Evolutionary conservation across 2,113 vertebrate species (phyloP).

Genomic region (Cinclus mexicanus): DNA sequence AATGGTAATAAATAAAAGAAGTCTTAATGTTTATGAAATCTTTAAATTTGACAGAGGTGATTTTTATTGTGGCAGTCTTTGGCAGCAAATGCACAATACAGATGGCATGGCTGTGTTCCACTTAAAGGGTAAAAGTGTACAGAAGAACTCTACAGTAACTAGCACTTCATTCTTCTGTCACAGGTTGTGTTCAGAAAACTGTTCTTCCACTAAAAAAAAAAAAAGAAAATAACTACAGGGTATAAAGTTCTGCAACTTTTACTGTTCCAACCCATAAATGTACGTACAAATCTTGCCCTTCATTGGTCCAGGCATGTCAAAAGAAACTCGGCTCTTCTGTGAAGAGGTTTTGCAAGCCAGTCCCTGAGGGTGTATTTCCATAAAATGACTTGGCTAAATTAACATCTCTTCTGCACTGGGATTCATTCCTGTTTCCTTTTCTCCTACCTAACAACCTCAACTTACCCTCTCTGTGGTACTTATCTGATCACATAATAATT

Average conservation of each 20-base stretch:
- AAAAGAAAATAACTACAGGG: background rate
- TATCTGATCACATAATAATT: background rate
- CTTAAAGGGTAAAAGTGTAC: background rate
- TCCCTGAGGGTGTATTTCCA: background rate
- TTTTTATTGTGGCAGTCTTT: background rate
- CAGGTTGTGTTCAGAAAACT: background rate
- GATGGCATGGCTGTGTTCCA: background rate
- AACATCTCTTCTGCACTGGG: background rate
- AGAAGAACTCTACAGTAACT: background rate
- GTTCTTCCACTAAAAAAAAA: background rate
- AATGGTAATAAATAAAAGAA: background rate
- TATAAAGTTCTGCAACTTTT: background rate
- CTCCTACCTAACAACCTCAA: background rate
- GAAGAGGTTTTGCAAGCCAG: background rate
- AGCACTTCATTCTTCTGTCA: background rate
- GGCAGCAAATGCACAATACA: background rate
- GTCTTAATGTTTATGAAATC: background rate
- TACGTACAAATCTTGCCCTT: background rate
- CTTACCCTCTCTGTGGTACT: background rate
- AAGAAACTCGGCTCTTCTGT: background rate
- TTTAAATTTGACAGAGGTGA: background rate
- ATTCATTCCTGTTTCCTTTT: background rate
- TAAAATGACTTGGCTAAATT: background rate
- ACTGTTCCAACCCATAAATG: background rate
- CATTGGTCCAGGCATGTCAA: background rate